Percentiles rank a stretch among this genome's conserved stretches.
These are phyloP conservation scores for Plectrocnemia conspersa DNA, from an alignment of 1,140 invertebrate genomes.

Conservation along the genomic window DNA sequence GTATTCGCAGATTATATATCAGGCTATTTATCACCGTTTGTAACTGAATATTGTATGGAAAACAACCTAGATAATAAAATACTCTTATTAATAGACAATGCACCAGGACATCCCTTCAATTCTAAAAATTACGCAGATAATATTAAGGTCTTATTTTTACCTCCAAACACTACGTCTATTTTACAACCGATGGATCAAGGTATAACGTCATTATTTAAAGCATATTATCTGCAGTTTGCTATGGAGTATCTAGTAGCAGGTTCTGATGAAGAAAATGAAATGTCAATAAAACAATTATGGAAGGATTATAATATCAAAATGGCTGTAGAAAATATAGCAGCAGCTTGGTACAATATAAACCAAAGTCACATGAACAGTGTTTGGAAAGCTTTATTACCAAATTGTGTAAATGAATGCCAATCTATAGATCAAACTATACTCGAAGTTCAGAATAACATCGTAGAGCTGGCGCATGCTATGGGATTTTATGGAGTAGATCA, in stretches of 20 bases:
- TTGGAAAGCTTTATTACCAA: slow-evolving; percentile 35
- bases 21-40: slow-evolving; percentile 37
- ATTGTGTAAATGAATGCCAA: slow-evolving; percentile 15
- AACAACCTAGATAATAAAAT: slow-evolving; percentile 35
- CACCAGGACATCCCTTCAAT: slow-evolving; percentile 36
- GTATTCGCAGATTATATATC: slow-evolving; percentile 42
- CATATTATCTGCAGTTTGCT: slow-evolving; percentile 38
- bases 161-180: slow-evolving; percentile 39
- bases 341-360: slow-evolving; percentile 34
- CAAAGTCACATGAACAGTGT: slow-evolving; percentile 24
- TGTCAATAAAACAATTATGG: slow-evolving; percentile 22
- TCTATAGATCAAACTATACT: slow-evolving; percentile 9
- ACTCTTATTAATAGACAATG: slow-evolving; percentile 39
- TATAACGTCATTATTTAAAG: slow-evolving; percentile 41
- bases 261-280: slow-evolving; percentile 16
- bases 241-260: slow-evolving; percentile 32
- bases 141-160: slow-evolving; percentile 37
- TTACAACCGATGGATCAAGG: slow-evolving; percentile 45
- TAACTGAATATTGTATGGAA: slow-evolving; percentile 35
- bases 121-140: slow-evolving; percentile 26
- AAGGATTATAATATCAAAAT: slow-evolving; percentile 32
- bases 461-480: slow-evolving; percentile 10
- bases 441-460: slow-evolving; percentile 17
- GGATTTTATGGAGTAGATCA: slow-evolving; percentile 15
- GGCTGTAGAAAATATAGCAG: slow-evolving; percentile 32